Base-by-base conservation (phyloP, 1,140 invertebrate genomes). In the Diuraphis noxia region DNA sequence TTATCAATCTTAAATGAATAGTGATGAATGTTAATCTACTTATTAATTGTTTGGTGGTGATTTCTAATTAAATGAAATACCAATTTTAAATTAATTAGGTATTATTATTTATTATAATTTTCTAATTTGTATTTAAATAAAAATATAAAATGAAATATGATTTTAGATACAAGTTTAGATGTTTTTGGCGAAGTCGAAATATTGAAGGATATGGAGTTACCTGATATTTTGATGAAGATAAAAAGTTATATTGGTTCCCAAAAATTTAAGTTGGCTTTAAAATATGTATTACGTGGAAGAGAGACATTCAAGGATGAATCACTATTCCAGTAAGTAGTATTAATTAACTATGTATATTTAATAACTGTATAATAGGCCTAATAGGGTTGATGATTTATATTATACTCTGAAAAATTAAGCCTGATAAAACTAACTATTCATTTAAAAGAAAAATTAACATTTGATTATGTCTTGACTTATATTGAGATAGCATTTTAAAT, bases 301-400 rank as follows among this genome's bases (percentile, higher is more conserved):
- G 1, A 81, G 41, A 91, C 43, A 30, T 91, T 91, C 46, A n/a
- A 52, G 8, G 25, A 82, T n/a, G 41, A 91, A 91, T 21, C n/a
- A 40, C 9, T 91, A 40, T 91, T 91, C 38, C 38, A 52, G 89
- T 91, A 91, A 52, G 77, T 90, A 43, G 19, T 82, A 82, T 82
- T 63, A 63, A 81, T 40, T 40, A 81, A 25, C 9, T 81, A 41
- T 85, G 9, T 46, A 81, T 34, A 25, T 19, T 63, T 63, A 63
- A n/a, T 19, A n/a, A 63, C 30, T 63, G 30, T 52, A 7, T 23
- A 25, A 52, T 52, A 63, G 10, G 30, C 23, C 0, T 23, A 25
- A 52, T 52, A 63, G 10, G 30, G 1, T 63, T 63, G 30, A 63
- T 63, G 25, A 56, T 56, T 63, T n/a, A 13, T 63, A 13, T n/a